A percentile compares a stretch with the other conserved stretches of the same genome.
Evolutionary conservation across 2,888 invertebrate genomes (phyloP).

Genomic region (Pinctada fucata): DNA sequence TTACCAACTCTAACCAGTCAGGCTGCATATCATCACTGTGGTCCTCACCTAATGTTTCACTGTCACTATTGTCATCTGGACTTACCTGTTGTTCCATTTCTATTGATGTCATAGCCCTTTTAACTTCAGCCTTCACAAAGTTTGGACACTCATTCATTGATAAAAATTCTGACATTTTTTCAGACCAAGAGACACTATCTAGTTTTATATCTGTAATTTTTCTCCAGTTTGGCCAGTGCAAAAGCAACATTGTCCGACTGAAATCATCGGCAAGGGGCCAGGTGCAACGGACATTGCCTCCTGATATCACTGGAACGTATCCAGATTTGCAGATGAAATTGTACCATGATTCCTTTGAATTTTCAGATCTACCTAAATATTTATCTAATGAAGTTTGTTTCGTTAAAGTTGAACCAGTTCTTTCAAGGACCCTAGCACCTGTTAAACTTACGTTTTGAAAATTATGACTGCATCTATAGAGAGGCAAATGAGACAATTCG

Average conservation of each 20-base stretch:
- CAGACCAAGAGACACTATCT: constrained; percentile 41
- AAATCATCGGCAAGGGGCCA: constrained; percentile 38
- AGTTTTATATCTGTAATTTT: constrained; percentile 45
- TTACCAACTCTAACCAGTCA: constrained; percentile 47
- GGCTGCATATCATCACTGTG: constrained; percentile 27
- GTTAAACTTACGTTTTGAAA: constrained; percentile 47
- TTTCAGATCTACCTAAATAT: constrained; percentile 30
- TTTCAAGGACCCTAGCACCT: constrained; percentile 16
- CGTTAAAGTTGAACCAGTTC: constrained; percentile 15
- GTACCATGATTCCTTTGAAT: constrained; percentile 26
- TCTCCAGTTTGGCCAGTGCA: constrained; percentile 50
- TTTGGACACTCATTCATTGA: constrained; percentile 34
- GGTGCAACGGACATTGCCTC: constrained; percentile 14
- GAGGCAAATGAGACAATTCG: constrained; percentile 42
- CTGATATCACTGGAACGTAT: constrained; percentile 30
- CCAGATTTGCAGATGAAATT: constrained; percentile 20
- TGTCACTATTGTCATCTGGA: constrained; percentile 9
- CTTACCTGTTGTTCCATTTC: constrained; percentile 9
- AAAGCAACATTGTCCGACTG: constrained; percentile 26
- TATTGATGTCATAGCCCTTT: constrained; percentile 24
- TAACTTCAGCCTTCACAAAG: constrained; percentile 47
- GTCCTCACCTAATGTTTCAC: constrained; percentile 1
- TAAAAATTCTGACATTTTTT: constrained; percentile 39
- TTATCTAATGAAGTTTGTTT: constrained; percentile 36
- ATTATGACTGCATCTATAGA: constrained; percentile 41